These are phyloP conservation scores for Pollimyrus isidori DNA, from an alignment of 2,113 vertebrate species.

Conservation along the genomic window DNA sequence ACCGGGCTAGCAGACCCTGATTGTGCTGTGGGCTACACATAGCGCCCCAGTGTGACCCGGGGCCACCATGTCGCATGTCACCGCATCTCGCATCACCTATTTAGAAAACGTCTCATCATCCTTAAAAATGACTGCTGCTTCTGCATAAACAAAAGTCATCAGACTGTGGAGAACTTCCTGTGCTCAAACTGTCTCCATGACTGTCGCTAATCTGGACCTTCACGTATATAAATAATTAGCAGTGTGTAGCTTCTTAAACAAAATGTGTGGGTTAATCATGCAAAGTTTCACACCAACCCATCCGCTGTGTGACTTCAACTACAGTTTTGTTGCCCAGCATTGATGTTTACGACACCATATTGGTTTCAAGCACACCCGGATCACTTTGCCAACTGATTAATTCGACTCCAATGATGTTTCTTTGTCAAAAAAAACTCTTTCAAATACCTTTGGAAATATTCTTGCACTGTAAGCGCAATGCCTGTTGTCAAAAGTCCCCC, in stretches of 20 bases:
- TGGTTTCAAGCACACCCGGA: constrained; percentile 15
- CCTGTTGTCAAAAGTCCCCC: constrained; percentile 1
- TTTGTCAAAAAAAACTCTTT: too few species aligned
- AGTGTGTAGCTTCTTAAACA: background rate
- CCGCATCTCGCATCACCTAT: background rate
- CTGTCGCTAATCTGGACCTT: constrained; percentile 16
- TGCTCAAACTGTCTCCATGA: constrained; percentile 41
- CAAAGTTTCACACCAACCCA: background rate
- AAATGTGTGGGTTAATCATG: background rate
- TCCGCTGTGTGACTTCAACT: background rate
- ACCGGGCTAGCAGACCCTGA: background rate
- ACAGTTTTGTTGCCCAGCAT: background rate
- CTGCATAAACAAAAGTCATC: constrained; percentile 18
- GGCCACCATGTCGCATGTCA: too few species aligned
- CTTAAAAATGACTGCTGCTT: constrained; percentile 12
- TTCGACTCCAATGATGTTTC: background rate
- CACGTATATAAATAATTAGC: constrained; percentile 20
- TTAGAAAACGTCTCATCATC: constrained; percentile 3
- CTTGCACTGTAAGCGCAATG: background rate
- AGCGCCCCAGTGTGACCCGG: too few species aligned
- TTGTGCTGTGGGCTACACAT: background rate
- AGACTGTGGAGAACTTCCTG: constrained; percentile 18
- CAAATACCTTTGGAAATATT: background rate
- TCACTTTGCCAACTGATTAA: background rate
- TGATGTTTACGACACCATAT: constrained; percentile 9